phyloP scores from a whole-genome alignment of 2,888 invertebrate species.

The Ptychoptera contaminata region DNA sequence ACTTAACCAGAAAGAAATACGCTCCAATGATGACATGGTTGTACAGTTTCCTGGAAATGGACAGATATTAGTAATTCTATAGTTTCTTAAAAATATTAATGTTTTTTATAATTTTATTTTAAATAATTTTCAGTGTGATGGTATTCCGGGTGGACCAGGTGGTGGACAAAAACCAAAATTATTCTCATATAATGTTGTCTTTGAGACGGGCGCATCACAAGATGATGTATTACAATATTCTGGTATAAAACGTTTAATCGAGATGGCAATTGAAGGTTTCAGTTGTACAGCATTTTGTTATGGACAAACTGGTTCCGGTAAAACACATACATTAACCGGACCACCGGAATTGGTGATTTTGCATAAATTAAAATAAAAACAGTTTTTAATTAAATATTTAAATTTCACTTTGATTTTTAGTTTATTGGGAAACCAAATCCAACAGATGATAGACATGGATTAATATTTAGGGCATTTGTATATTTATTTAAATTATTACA shows the following conservation, averaged over 20 bases:
- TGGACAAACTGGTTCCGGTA: slow-evolving; percentile 93
- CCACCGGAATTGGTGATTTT: slow-evolving; percentile 63
- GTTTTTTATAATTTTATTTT: background rate
- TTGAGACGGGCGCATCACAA: slow-evolving; percentile 78
- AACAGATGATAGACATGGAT: slow-evolving; percentile 61
- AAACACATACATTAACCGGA: slow-evolving; percentile 90
- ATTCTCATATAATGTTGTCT: slow-evolving; percentile 91
- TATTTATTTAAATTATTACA: slow-evolving; percentile 74
- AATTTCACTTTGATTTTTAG: slow-evolving; percentile 26
- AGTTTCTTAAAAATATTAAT: slow-evolving; percentile 2
- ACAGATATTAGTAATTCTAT: slow-evolving; percentile 44
- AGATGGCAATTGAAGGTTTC: slow-evolving; percentile 90
- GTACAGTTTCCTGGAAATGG: slow-evolving; percentile 81
- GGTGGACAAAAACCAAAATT: slow-evolving; percentile 59
- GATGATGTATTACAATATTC: slow-evolving; percentile 75
- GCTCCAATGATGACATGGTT: slow-evolving; percentile 48
- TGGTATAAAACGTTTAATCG: slow-evolving; percentile 75
- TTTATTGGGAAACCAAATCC: slow-evolving; percentile 48
- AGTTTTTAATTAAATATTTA: background rate
- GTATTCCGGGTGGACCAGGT: slow-evolving; percentile 32
- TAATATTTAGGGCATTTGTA: slow-evolving; percentile 80
- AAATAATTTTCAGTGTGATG: slow-evolving; percentile 29
- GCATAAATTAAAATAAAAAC: background rate
- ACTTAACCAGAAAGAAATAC: slow-evolving; percentile 55
- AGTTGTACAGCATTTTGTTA: slow-evolving; percentile 91